Conservation (phyloP, 2,113 vertebrate species). For the Alaudala cheleensis region DNA sequence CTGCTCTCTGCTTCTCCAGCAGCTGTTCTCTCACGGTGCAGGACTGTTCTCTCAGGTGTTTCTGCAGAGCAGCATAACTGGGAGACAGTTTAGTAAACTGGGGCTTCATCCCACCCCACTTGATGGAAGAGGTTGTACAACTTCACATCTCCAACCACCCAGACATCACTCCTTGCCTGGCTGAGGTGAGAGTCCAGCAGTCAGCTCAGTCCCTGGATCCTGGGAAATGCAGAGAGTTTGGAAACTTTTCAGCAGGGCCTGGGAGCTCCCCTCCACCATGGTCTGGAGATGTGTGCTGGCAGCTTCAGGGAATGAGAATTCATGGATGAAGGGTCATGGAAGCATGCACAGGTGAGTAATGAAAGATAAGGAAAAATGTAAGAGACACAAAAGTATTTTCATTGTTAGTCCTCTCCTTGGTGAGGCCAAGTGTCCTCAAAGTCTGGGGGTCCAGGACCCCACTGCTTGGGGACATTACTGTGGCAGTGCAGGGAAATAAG, state of each 20-base stretch:
- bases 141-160: background rate
- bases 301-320: background rate
- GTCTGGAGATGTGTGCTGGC: background rate
- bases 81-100: background rate
- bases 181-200: background rate
- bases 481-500: background rate
- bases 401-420: background rate
- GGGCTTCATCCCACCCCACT: background rate
- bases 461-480: background rate
- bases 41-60: background rate
- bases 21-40: background rate
- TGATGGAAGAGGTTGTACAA: background rate
- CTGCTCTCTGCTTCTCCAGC: background rate
- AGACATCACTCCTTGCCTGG: background rate
- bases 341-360: background rate
- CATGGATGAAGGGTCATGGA: background rate
- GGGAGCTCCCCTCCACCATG: fast-evolving
- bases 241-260: background rate
- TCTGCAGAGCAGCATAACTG: background rate
- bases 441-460: background rate
- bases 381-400: background rate
- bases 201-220: background rate
- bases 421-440: background rate
- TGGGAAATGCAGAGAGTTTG: background rate
- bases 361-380: background rate